Percentiles rank a stretch among this genome's conserved stretches.
Conservation (phyloP, 1,140 invertebrate species). For the Drosophila orosa region DNA sequence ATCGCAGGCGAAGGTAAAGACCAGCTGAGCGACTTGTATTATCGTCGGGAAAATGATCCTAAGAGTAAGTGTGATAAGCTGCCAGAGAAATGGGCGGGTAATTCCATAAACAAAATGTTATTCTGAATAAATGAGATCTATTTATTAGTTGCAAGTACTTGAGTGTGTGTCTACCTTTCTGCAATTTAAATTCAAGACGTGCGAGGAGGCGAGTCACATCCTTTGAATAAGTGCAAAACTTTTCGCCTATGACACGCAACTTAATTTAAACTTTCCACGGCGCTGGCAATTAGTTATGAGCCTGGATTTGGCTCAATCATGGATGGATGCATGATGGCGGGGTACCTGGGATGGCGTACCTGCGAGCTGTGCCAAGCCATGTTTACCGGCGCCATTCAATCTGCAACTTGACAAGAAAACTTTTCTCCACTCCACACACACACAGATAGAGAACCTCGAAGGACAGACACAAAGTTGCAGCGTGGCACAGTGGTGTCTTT, state of each 20-base stretch:
- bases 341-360: neutral
- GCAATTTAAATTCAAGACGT: slow-evolving; percentile 1
- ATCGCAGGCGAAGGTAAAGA: slow-evolving; percentile 46
- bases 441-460: neutral
- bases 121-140: slow-evolving; percentile 41
- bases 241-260: slow-evolving; percentile 75
- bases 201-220: too few species aligned
- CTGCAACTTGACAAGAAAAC: slow-evolving; percentile 50
- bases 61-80: slow-evolving; percentile 43
- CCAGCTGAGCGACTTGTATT: slow-evolving; percentile 46
- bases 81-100: slow-evolving; percentile 23
- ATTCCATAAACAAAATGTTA: slow-evolving; percentile 45
- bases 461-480: slow-evolving; percentile 7
- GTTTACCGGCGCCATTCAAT: slow-evolving; percentile 48
- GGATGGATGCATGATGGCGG: neutral
- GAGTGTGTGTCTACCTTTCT: neutral
- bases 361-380: slow-evolving; percentile 3
- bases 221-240: slow-evolving; percentile 62
- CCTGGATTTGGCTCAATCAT: slow-evolving; percentile 46
- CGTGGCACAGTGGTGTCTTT: neutral
- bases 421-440: slow-evolving; percentile 17
- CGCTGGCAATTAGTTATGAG: slow-evolving; percentile 71
- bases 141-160: slow-evolving; percentile 22
- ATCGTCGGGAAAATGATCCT: slow-evolving; percentile 40
- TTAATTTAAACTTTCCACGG: slow-evolving; percentile 72